Evolutionary conservation across 2,888 invertebrate genomes (phyloP).

Genomic region (Xanthostigma xanthostigma): DNA sequence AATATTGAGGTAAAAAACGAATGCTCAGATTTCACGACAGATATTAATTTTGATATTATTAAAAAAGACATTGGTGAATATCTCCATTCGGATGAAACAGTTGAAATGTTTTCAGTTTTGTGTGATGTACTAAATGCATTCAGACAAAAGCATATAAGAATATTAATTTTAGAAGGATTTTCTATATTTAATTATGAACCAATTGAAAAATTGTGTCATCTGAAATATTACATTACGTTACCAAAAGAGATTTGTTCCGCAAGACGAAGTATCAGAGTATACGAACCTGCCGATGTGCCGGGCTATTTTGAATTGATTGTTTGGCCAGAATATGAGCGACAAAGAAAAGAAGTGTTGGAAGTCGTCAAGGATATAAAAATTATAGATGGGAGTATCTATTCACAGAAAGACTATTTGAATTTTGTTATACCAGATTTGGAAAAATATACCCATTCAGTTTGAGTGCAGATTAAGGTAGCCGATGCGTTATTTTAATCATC

Average conservation of each 20-base stretch:
- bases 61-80: slow-evolving; percentile 8
- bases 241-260: slow-evolving; percentile 48
- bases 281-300: slow-evolving; percentile 72
- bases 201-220: slow-evolving; percentile 47
- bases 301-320: slow-evolving; percentile 79
- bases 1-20: not conserved
- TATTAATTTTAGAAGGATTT: slow-evolving; percentile 65
- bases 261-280: slow-evolving; percentile 46
- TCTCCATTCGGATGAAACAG: slow-evolving; percentile 8
- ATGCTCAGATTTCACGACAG: too few relatives aligned
- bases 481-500: too few relatives aligned
- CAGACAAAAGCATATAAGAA: slow-evolving; percentile 25
- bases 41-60: not conserved
- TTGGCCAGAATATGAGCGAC: slow-evolving; percentile 74
- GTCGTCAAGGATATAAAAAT: slow-evolving; percentile 18
- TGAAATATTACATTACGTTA: slow-evolving; percentile 60
- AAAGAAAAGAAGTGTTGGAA: slow-evolving; percentile 30
- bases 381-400: slow-evolving; percentile 6
- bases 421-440: too few relatives aligned
- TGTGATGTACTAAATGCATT: slow-evolving; percentile 11
- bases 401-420: too few relatives aligned
- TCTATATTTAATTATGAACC: slow-evolving; percentile 54
- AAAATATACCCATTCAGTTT: too few relatives aligned
- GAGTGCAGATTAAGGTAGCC: too few relatives aligned
- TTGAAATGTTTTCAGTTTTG: slow-evolving; percentile 3